Conservation (phyloP, 2,113 vertebrate genomes). For the Tachycineta bicolor region DNA sequence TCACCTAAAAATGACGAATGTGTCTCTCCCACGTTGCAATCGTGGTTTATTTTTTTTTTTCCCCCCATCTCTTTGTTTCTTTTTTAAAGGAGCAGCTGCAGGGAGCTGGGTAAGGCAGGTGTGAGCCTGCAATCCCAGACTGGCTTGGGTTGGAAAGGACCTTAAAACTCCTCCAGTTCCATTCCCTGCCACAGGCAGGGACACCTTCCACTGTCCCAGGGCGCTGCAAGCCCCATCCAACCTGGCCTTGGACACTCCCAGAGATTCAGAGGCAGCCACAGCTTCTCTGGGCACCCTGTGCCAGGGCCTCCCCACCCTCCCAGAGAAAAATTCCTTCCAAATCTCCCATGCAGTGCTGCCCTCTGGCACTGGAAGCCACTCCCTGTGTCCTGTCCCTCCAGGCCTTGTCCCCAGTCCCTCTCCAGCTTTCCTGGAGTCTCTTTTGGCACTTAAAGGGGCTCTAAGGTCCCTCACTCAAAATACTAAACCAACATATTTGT, state of each 20-base stretch:
- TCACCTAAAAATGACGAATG: background rate
- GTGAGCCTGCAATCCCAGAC: background rate
- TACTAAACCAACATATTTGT: accelerated
- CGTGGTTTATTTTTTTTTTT: background rate
- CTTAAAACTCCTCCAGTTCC: background rate
- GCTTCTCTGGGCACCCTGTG: background rate
- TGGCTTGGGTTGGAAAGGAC: background rate
- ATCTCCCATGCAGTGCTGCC: background rate
- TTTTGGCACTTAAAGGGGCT: background rate
- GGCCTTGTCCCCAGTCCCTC: background rate
- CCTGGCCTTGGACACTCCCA: background rate
- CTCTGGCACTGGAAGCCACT: background rate
- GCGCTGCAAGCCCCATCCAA: accelerated
- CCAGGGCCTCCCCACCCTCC: background rate
- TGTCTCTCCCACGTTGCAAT: background rate
- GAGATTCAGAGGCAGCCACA: background rate
- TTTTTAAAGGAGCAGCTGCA: background rate
- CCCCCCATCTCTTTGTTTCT: background rate
- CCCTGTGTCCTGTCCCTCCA: background rate
- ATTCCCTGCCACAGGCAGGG: background rate
- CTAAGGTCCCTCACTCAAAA: background rate
- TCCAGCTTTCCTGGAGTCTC: background rate
- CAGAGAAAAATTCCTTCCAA: background rate
- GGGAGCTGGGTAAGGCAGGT: background rate
- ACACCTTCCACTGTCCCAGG: background rate